Evolutionary conservation across 2,113 vertebrate genomes (phyloP).

Genomic region (Tupaia chinensis): DNA sequence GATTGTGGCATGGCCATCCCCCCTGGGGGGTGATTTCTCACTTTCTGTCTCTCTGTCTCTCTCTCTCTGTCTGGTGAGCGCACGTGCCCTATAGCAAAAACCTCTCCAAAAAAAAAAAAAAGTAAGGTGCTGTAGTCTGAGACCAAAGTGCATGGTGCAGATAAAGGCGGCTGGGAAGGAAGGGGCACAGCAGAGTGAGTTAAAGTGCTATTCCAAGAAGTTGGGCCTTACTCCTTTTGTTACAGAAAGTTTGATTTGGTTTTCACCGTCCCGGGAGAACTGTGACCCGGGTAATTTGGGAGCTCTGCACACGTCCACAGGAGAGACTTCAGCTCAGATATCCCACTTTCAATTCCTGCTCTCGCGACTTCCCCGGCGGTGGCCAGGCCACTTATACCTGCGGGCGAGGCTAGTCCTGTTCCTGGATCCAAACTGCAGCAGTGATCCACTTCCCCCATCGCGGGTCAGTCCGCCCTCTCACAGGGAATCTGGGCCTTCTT

Average conservation of each 20-base stretch:
- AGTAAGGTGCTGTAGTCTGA: background rate
- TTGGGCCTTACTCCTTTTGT: background rate
- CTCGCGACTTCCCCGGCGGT: background rate
- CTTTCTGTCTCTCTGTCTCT: too few species aligned
- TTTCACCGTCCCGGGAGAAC: background rate
- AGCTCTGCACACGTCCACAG: background rate
- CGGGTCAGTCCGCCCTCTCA: background rate
- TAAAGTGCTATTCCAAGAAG: conserved; percentile 18
- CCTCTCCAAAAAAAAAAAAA: too few species aligned
- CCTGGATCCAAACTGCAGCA: too few species aligned
- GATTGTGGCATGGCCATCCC: too few species aligned
- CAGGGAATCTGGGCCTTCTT: background rate
- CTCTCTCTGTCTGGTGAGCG: too few species aligned
- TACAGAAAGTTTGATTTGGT: conserved; percentile 25
- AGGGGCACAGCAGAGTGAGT: background rate
- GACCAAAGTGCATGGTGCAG: background rate
- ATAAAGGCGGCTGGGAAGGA: background rate
- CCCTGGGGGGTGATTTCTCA: too few species aligned
- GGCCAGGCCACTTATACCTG: background rate
- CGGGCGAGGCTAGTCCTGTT: background rate
- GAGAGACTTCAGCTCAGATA: background rate
- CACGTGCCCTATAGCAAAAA: too few species aligned
- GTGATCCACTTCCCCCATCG: background rate
- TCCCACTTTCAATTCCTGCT: background rate
- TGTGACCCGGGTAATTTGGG: background rate